Percentiles rank a stretch among this genome's conserved stretches.
Conservation (phyloP, 2,797 vertebrate genomes). For the Rhinichthys osculus region DNA sequence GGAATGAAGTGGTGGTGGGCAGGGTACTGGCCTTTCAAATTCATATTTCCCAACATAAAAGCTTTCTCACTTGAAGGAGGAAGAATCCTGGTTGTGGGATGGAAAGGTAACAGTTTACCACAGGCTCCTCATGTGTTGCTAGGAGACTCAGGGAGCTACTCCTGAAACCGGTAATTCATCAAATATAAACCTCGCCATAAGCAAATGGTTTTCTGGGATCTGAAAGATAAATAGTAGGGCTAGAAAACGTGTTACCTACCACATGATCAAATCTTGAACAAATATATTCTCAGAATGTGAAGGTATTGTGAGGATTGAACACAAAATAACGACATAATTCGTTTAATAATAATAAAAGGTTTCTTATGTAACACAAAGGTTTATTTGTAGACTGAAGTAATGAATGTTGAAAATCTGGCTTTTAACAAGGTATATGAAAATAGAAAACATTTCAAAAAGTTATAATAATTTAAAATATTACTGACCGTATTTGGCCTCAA, state of each 20-base stretch:
- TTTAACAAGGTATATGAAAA: neutral
- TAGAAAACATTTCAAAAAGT: neutral
- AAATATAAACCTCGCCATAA: constrained; percentile 10
- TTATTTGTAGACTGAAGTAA: neutral
- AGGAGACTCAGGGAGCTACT: constrained; percentile 71
- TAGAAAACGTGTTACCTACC: neutral
- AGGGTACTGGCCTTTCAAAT: constrained; percentile 64
- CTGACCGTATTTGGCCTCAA: neutral
- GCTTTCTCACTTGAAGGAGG: constrained; percentile 71
- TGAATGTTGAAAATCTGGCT: neutral
- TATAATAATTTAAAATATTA: neutral
- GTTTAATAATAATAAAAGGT: neutral
- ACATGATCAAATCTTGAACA: neutral
- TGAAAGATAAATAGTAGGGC: neutral
- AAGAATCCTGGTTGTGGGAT: constrained; percentile 71
- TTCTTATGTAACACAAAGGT: neutral
- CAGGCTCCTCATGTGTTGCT: constrained; percentile 73
- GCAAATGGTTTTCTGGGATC: neutral
- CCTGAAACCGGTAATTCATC: constrained; percentile 36
- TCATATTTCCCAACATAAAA: constrained; percentile 74
- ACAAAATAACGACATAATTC: neutral
- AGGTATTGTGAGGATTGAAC: neutral
- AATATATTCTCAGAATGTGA: neutral
- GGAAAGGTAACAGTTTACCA: constrained; percentile 75
- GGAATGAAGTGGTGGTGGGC: constrained; percentile 20